Conservation (phyloP, 1,140 invertebrate genomes). For the Harlomillsia oculata region DNA sequence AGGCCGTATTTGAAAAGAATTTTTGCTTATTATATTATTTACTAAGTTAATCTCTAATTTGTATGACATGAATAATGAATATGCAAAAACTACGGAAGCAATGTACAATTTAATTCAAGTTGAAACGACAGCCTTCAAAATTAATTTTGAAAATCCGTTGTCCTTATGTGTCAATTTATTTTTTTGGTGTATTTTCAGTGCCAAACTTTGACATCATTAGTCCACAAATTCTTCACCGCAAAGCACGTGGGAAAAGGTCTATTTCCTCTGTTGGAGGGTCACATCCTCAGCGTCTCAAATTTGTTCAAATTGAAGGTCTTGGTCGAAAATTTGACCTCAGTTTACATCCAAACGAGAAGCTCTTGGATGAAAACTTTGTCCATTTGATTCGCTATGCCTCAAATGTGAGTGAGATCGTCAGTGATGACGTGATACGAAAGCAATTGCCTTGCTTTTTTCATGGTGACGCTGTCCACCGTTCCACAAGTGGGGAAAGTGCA, state of each 20-base stretch:
- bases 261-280: not conserved
- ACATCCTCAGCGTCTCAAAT: constrained; percentile 5
- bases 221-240: constrained; percentile 17
- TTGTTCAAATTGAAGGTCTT: constrained; percentile 22
- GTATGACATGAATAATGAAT: no score
- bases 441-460: constrained; percentile 29
- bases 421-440: constrained; percentile 14
- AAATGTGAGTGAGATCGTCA: constrained; percentile 26
- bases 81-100: no score
- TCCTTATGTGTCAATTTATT: not conserved
- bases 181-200: constrained; percentile 14
- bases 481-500: not conserved
- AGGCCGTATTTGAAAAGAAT: no score
- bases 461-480: constrained; percentile 12
- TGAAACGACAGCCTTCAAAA: no score
- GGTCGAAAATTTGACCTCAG: constrained; percentile 20
- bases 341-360: constrained; percentile 18
- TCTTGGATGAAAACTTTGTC: constrained; percentile 26
- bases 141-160: no score
- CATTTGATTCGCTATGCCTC: constrained; percentile 24
- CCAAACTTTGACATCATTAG: constrained; percentile 30
- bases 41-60: no score
- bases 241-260: constrained; percentile 10
- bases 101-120: no score
- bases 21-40: no score